Evolutionary conservation across 2,888 invertebrate genomes (phyloP).

Genomic region (Tanypteryx hageni): DNA sequence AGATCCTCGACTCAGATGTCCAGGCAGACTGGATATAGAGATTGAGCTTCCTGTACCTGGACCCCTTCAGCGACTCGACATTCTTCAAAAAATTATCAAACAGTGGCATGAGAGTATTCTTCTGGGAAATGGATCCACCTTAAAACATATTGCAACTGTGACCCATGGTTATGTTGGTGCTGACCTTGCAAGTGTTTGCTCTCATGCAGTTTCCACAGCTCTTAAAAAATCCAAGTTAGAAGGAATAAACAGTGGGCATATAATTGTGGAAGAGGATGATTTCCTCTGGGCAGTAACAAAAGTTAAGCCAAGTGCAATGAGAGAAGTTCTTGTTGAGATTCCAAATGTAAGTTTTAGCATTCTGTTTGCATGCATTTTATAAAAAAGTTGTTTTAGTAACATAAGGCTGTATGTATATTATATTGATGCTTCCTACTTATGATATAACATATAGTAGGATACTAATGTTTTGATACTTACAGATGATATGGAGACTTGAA

Average conservation of each 20-base stretch:
- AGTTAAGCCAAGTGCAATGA: conserved; percentile 93
- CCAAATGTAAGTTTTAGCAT: conserved; percentile 81
- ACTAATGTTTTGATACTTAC: no score
- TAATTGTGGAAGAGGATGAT: conserved; percentile 75
- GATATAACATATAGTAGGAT: no score
- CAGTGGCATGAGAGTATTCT: conserved; percentile 72
- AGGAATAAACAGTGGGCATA: conserved; percentile 70
- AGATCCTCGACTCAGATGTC: conserved; percentile 85
- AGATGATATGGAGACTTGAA: no score
- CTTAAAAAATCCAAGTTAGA: conserved; percentile 72
- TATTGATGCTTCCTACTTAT: no score
- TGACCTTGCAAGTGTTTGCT: conserved; percentile 87
- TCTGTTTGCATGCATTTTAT: no score
- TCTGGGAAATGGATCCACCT: conserved; percentile 77
- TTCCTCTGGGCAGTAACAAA: conserved; percentile 81
- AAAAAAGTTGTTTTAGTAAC: no score
- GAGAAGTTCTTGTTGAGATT: conserved; percentile 90
- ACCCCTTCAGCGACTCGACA: conserved; percentile 81
- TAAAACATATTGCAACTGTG: conserved; percentile 80
- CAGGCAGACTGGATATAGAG: conserved; percentile 88
- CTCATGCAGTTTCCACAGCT: conserved; percentile 83
- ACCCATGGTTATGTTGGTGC: conserved; percentile 95
- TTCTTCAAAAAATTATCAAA: conserved; percentile 82
- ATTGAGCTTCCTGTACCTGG: conserved; percentile 88
- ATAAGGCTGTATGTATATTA: no score